Evolutionary conservation across 2,797 vertebrate genomes (phyloP).

Genomic region (Synanceia verrucosa): DNA sequence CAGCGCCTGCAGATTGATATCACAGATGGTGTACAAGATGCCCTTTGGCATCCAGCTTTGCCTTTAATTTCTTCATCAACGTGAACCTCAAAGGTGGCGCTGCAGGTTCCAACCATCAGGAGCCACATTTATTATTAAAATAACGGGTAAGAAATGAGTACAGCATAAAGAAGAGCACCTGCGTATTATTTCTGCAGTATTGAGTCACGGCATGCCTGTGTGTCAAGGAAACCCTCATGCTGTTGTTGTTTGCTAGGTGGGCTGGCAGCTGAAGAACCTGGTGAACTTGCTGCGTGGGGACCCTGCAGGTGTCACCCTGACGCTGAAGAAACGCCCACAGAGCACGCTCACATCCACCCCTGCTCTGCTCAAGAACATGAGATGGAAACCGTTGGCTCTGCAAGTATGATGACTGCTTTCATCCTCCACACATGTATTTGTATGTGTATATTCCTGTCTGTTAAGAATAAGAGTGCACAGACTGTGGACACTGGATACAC

Average conservation of each 20-base stretch:
- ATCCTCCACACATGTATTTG: constrained; percentile 8
- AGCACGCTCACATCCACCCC: constrained; percentile 92
- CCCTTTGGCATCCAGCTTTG: constrained; percentile 28
- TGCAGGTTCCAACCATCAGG: constrained; percentile 1
- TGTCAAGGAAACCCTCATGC: constrained; percentile 3
- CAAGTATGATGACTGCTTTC: constrained; percentile 79
- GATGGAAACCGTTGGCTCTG: constrained; percentile 92
- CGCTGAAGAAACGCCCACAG: constrained; percentile 92
- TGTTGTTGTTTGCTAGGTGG: constrained; percentile 81
- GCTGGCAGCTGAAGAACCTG: constrained; percentile 94
- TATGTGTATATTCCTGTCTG: constrained; percentile 47
- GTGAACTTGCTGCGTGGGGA: constrained; percentile 91
- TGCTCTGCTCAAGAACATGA: constrained; percentile 92
- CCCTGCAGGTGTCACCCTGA: constrained; percentile 90
- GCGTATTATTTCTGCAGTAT: background rate
- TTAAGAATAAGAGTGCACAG: constrained; percentile 19
- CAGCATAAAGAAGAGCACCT: background rate
- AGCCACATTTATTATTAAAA: background rate
- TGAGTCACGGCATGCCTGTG: constrained; percentile 13
- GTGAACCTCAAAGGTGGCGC: constrained; percentile 1
- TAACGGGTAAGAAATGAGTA: constrained; percentile 6
- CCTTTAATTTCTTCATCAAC: constrained; percentile 23
- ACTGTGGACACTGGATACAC: background rate
- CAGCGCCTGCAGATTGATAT: constrained; percentile 22
- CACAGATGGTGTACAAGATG: constrained; percentile 27